Evolutionary conservation across 2,888 invertebrate genomes (phyloP).

Genomic region (Hesperia comma): DNA sequence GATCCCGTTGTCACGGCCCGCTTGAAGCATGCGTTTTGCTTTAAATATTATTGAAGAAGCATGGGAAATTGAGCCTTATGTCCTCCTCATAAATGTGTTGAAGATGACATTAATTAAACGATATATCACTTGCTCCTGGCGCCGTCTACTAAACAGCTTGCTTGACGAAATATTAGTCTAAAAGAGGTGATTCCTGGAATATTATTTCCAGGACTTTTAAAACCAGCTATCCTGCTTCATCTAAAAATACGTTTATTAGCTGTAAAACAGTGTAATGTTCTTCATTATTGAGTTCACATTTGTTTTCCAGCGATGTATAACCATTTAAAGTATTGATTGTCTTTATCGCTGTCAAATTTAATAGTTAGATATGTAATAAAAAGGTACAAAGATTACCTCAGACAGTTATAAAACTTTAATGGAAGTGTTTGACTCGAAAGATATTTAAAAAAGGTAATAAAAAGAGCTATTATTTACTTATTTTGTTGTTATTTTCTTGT

Average conservation of each 20-base stretch:
- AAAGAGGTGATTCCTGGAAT: slow-evolving; percentile 60
- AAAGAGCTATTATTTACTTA: not conserved
- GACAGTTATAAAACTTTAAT: slow-evolving; percentile 4
- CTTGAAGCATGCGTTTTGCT: slow-evolving; percentile 65
- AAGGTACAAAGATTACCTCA: not conserved
- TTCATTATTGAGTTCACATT: not conserved
- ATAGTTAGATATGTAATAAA: slow-evolving; percentile 9
- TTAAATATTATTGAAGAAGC: slow-evolving; percentile 46
- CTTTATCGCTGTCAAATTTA: not conserved
- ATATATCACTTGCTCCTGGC: slow-evolving; percentile 73
- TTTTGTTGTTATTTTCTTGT: not conserved
- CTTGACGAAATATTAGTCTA: slow-evolving; percentile 67
- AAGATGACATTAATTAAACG: slow-evolving; percentile 73
- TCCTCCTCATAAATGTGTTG: slow-evolving; percentile 43
- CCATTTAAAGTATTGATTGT: not conserved
- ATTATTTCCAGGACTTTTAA: slow-evolving; percentile 52
- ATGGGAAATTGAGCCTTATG: slow-evolving; percentile 49
- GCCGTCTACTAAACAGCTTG: slow-evolving; percentile 73
- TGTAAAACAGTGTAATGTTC: slow-evolving; percentile 1
- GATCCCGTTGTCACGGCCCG: slow-evolving; percentile 61
- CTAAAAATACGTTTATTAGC: not conserved
- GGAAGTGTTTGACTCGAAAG: slow-evolving; percentile 2
- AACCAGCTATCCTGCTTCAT: not conserved
- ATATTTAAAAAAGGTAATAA: not conserved
- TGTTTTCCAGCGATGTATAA: not conserved